These are phyloP conservation scores for Pachydiplax longipennis DNA, from an alignment of 2,888 invertebrate genomes.

Conservation along the genomic window DNA sequence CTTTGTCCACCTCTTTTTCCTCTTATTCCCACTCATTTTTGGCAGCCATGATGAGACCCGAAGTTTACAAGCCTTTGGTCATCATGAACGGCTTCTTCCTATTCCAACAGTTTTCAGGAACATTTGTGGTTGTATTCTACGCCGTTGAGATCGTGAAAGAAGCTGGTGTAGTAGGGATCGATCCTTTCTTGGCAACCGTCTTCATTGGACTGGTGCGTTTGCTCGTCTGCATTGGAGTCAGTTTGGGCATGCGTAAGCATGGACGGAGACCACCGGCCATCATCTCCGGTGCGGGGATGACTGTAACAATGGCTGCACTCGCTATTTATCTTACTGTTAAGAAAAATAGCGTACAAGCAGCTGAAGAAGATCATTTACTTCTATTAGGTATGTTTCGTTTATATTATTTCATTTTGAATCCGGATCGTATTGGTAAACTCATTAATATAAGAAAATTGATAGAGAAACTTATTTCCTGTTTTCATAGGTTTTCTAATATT, in stretches of 20 bases:
- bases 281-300: constrained; percentile 66
- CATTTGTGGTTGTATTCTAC: constrained; percentile 63
- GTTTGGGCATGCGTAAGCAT: constrained; percentile 62
- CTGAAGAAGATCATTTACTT: background rate
- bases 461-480: no score
- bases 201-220: constrained; percentile 63
- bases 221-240: constrained; percentile 59
- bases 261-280: constrained; percentile 68
- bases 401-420: no score
- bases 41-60: constrained; percentile 55
- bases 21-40: background rate
- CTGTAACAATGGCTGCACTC: constrained; percentile 63
- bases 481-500: no score
- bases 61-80: constrained; percentile 61
- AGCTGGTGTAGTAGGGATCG: constrained; percentile 60
- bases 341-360: background rate
- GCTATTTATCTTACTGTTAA: constrained; percentile 58
- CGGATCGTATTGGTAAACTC: no score
- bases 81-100: constrained; percentile 64
- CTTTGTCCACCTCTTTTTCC: background rate
- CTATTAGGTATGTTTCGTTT: background rate
- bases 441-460: no score
- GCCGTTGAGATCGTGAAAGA: constrained; percentile 63
- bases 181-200: constrained; percentile 62
- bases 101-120: constrained; percentile 67